Evolutionary conservation across 2,113 vertebrate species (phyloP), one percentile per base, ranked within the genome.

Genomic region (Onychostruthus taczanowskii): DNA sequence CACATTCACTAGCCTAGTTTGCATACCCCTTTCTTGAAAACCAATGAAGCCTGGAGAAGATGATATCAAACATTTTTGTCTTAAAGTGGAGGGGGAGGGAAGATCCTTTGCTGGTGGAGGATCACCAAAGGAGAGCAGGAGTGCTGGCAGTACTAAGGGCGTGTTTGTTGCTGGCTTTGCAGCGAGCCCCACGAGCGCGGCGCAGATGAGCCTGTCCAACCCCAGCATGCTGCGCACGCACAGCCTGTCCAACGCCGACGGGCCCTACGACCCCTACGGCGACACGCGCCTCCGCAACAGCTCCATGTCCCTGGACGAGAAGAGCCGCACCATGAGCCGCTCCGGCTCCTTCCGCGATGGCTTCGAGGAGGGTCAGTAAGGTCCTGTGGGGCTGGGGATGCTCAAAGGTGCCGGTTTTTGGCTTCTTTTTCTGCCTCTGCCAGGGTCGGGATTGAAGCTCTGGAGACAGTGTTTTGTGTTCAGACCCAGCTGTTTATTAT

Each of bases 341-440:
- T 99, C 99, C 0, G 99, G 99, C 39, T 99, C 99, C 13, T 99
- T 99, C 98, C 98, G 99, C 3, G 99, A 99, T n/a, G 99, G 99
- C 76, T 99, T 99, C 62, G 99, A 99, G 94, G 99, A 99, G 98
- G 99, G 99, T 99, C 94, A 98, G 98, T 67, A 2, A 24, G 44
- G 41, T 2, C 3, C 15, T 10, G 0, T 7, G 59, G 16, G 22
- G 64, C 22, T 80, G 50, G 13, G 41, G 6, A 3, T 3, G 26
- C 16, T 35, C n/a, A 4, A 3, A 10, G 39, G 53, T 19, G 52
- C 17, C 6, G 5, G 11, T 19, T 8, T 33, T 7, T 3, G 56
- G 9, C 55, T 53, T 31, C 30, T 20, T 55, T 21, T 15, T 10
- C 13, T 33, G 31, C 31, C 13, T 56, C 31, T n/a, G 55, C 53